phyloP scores from a whole-genome alignment of 2,797 vertebrate species.

The Acipenser ruthenus region DNA sequence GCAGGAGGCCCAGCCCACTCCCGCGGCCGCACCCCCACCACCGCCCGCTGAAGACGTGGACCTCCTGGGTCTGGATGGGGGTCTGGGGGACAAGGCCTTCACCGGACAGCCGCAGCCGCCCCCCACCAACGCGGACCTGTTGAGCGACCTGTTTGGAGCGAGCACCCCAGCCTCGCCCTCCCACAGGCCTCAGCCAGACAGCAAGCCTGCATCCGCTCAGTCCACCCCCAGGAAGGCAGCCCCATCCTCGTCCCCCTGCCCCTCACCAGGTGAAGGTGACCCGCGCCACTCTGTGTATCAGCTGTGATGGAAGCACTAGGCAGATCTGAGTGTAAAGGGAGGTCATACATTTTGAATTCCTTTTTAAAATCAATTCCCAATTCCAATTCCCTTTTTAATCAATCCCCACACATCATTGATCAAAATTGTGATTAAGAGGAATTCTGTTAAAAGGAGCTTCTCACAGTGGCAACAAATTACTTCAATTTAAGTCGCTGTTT shows the following conservation, averaged over 20 bases:
- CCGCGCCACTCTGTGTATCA: no score
- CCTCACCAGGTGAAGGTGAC: conserved; percentile 60
- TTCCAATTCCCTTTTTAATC: no score
- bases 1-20: conserved; percentile 46
- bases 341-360: no score
- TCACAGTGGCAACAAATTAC: no score
- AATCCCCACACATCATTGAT: no score
- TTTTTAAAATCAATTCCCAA: no score
- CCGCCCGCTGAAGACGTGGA: conserved; percentile 72
- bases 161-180: conserved; percentile 24
- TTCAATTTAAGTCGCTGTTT: no score
- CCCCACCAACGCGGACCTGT: conserved; percentile 75
- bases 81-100: conserved; percentile 51
- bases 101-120: conserved; percentile 50
- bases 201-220: conserved; percentile 70
- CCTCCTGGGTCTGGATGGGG: conserved; percentile 80
- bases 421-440: no score
- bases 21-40: conserved; percentile 23
- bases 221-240: conserved; percentile 79
- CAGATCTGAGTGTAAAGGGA: no score
- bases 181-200: conserved; percentile 49
- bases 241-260: conserved; percentile 70
- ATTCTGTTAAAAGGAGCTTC: no score
- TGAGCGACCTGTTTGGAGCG: conserved; percentile 82
- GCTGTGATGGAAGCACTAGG: no score